A percentile compares a stretch with the other conserved stretches of the same genome.
Evolutionary conservation across 2,888 invertebrate species (phyloP).

Genomic region (Phania funesta): DNA sequence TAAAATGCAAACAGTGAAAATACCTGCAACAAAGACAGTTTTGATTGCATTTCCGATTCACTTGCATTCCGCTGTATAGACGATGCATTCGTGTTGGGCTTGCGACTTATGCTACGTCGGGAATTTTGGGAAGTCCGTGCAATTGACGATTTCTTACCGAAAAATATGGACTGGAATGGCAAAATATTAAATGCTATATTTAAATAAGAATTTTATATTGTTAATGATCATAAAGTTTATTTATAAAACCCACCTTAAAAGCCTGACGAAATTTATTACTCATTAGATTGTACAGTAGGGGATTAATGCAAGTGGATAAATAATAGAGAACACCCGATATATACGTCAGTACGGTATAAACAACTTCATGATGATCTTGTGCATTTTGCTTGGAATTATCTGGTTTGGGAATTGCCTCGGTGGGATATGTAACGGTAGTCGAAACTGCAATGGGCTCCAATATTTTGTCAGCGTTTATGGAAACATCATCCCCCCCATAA

Average conservation of each 20-base stretch:
- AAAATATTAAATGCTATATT: conserved; percentile 66
- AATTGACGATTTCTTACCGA: conserved; percentile 79
- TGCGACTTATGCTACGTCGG: conserved; percentile 71
- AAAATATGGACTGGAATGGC: conserved; percentile 74
- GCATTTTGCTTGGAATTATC: background rate
- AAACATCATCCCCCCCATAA: background rate
- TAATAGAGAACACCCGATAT: conserved; percentile 95
- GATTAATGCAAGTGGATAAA: conserved; percentile 95
- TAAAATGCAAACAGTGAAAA: background rate
- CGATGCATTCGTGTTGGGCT: conserved; percentile 70
- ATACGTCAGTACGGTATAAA: conserved; percentile 82
- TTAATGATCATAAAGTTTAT: background rate
- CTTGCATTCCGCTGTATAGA: conserved; percentile 82
- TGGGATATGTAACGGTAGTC: background rate
- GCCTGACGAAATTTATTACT: conserved; percentile 96
- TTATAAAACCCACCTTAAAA: conserved; percentile 85
- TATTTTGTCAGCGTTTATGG: background rate
- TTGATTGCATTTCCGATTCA: conserved; percentile 80
- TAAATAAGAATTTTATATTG: background rate
- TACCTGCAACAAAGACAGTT: conserved; percentile 81
- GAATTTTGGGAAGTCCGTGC: conserved; percentile 74
- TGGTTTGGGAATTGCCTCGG: background rate
- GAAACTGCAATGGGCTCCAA: background rate
- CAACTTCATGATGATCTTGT: conserved; percentile 71
- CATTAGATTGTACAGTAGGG: conserved; percentile 96